phyloP scores from a whole-genome alignment of 2,113 vertebrate genomes.

The Psittacula cyanocephala region DNA sequence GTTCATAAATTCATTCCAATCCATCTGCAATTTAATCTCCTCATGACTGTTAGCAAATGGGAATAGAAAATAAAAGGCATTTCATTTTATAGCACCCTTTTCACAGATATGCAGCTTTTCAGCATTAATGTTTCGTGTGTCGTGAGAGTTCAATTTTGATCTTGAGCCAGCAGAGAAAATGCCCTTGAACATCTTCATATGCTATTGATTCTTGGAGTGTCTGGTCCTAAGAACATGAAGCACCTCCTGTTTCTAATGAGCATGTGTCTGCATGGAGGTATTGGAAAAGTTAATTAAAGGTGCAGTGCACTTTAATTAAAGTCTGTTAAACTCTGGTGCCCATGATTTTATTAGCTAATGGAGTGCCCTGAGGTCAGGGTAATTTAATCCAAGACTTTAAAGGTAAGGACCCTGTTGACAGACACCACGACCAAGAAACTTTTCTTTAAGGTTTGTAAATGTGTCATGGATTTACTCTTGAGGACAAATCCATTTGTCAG shows the following conservation, averaged over 20 bases:
- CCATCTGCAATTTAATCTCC: neutral
- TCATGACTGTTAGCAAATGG: neutral
- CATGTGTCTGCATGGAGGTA: neutral
- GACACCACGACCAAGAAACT: neutral
- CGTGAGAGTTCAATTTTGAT: neutral
- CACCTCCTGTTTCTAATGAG: neutral
- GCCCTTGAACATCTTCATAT: neutral
- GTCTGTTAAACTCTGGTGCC: neutral
- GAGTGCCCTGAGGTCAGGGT: neutral
- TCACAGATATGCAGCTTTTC: neutral
- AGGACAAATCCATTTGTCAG: neutral
- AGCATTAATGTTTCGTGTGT: neutral
- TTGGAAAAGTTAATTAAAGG: conserved; percentile 21
- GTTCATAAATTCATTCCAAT: neutral
- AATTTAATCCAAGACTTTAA: neutral
- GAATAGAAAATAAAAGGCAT: neutral
- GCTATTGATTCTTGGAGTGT: neutral
- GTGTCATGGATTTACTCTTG: neutral
- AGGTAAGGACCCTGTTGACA: neutral
- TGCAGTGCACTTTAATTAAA: neutral
- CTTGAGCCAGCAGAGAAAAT: neutral
- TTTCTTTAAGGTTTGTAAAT: neutral
- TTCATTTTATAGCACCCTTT: neutral
- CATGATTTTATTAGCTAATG: neutral
- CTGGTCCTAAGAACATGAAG: neutral